These are phyloP conservation scores for Dolichomitus sp. DNA, from an alignment of 2,888 invertebrate species.

Conservation along the genomic window DNA sequence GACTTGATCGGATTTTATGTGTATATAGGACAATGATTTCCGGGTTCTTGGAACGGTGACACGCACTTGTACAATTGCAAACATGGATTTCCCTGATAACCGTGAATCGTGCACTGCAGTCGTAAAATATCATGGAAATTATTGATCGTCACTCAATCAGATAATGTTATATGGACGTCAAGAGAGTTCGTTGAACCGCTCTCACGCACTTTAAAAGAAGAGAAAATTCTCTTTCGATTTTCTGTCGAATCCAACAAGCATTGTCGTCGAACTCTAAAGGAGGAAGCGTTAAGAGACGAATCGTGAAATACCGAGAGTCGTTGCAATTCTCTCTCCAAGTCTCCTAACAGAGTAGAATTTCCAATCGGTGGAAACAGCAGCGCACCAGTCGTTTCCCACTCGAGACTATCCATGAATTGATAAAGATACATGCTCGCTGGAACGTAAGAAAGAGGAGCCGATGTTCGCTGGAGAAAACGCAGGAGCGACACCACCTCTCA, in stretches of 20 bases:
- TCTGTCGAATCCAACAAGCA: constrained; percentile 31
- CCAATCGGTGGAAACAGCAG: constrained; percentile 43
- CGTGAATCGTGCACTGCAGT: neutral
- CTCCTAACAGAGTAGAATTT: constrained; percentile 34
- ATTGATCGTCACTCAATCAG: constrained; percentile 7
- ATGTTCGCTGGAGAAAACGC: constrained; percentile 11
- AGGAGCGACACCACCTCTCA: neutral
- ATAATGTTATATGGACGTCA: neutral
- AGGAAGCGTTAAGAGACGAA: constrained; percentile 39
- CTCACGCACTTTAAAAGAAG: neutral
- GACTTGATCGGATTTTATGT: constrained; percentile 2
- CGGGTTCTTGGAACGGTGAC: constrained; percentile 9
- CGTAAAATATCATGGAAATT: constrained; percentile 1
- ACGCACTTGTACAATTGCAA: constrained; percentile 2
- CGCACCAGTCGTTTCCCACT: constrained; percentile 54
- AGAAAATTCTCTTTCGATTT: constrained; percentile 14
- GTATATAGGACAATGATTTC: neutral
- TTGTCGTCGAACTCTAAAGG: constrained; percentile 22
- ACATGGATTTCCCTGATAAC: constrained; percentile 5
- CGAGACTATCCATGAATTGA: constrained; percentile 64
- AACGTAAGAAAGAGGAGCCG: constrained; percentile 42
- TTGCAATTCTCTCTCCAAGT: constrained; percentile 3
- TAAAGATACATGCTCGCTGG: constrained; percentile 59
- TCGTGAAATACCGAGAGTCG: constrained; percentile 25
- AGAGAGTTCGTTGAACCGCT: constrained; percentile 45